A percentile compares a stretch with the other conserved stretches of the same genome.
Evolutionary conservation across 2,888 invertebrate species (phyloP).

Genomic region (Orthosia incerta): DNA sequence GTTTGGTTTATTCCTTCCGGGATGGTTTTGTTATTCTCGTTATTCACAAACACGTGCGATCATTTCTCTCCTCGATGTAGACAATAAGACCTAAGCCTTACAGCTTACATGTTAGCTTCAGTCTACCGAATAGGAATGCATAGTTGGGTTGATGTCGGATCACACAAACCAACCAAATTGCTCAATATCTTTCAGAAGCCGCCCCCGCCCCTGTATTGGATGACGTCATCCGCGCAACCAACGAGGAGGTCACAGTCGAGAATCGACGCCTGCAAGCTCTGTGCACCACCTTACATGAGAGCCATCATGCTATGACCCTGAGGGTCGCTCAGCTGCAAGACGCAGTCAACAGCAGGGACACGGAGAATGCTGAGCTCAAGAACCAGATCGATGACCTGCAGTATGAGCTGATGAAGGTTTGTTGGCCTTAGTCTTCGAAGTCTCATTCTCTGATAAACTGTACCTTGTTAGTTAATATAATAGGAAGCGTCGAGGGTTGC

Average conservation of each 20-base stretch:
- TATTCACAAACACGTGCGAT: neutral
- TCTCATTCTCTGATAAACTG: too few species aligned
- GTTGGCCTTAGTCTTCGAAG: neutral
- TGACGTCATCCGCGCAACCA: constrained; percentile 95
- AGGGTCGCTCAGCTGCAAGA: constrained; percentile 97
- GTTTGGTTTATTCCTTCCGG: neutral
- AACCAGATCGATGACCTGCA: constrained; percentile 99
- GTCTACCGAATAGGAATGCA: neutral
- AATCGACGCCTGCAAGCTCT: constrained; percentile 97
- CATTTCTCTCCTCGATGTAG: too few species aligned
- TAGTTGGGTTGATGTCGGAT: neutral
- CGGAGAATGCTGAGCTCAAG: constrained; percentile 97
- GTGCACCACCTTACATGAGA: constrained; percentile 97
- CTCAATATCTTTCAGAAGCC: constrained; percentile 79
- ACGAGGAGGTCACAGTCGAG: constrained; percentile 97
- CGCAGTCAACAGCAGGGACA: constrained; percentile 97
- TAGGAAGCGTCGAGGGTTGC: too few species aligned
- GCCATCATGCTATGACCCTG: constrained; percentile 97
- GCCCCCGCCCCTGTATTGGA: constrained; percentile 94
- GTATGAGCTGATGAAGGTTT: constrained; percentile 96
- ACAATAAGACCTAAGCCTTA: neutral
- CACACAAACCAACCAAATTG: neutral
- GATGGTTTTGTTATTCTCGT: neutral
- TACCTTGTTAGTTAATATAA: too few species aligned
- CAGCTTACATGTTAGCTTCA: neutral